A percentile compares a stretch with the other conserved stretches of the same genome.
These are phyloP conservation scores for Malurus melanocephalus DNA, from an alignment of 2,113 vertebrate species.

Conservation along the genomic window DNA sequence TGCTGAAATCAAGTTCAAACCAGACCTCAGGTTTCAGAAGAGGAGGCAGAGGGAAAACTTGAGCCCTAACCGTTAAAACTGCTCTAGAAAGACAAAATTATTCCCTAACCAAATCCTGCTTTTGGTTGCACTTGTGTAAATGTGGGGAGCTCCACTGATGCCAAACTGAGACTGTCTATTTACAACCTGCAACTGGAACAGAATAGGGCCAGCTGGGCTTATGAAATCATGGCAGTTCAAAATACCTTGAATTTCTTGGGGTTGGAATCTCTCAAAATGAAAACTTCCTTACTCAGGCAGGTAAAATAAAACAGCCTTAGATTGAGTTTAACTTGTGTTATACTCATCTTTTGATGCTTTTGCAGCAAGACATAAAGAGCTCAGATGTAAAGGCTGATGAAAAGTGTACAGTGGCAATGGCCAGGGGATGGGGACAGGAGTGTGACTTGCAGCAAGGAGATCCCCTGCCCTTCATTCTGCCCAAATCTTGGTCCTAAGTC, in stretches of 20 bases:
- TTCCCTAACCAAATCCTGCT: not conserved
- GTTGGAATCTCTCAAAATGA: not conserved
- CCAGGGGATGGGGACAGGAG: not conserved
- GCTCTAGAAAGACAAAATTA: not conserved
- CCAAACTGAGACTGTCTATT: not conserved
- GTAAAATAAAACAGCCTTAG: not conserved
- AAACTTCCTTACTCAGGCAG: not conserved
- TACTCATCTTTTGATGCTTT: not conserved
- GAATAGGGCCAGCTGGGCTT: not conserved
- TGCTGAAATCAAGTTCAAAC: not conserved
- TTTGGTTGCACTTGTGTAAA: not conserved
- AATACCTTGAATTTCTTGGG: not conserved
- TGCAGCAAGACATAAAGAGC: not conserved
- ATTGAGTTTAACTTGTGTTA: not conserved
- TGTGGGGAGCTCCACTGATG: not conserved
- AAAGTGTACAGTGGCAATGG: not conserved
- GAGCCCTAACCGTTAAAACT: not conserved
- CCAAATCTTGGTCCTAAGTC: not conserved
- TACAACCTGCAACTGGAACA: not conserved
- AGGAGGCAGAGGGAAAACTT: not conserved
- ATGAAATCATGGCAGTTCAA: not conserved
- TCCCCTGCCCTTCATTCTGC: not conserved
- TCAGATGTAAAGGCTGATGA: not conserved
- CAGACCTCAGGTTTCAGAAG: not conserved
- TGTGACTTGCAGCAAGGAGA: not conserved